Evolutionary conservation across 37 sponge, comb jelly and placozoan species (phyloP), one percentile per base, ranked within the genome.

Genomic region (Ephydatia muelleri): DNA sequence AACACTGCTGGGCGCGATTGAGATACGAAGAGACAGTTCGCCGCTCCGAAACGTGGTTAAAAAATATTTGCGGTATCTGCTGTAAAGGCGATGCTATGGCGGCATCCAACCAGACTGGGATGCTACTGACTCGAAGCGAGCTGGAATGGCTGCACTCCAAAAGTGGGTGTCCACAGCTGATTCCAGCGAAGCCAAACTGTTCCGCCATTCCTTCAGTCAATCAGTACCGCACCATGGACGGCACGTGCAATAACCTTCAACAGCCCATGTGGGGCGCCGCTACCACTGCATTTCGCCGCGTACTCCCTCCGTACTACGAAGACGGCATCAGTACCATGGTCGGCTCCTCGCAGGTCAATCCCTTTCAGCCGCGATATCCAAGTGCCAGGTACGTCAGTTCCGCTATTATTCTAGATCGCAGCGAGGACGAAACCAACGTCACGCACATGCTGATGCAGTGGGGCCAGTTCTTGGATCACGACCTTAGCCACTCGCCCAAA

Each of bases 381-480:
- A 78, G 77, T 34, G 66, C 88, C n/a, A 31, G 92, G 67, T 40
- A 79, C 29, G 88, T 91, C 75, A 84, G 75, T 33, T 38, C 64
- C 5, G 23, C 37, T 33, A 23, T 91, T 14, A 9, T 91, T 13
- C 43, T 13, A 64, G 67, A 83, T 35, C 30, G 64, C 4, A 26
- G 28, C 25, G 33, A n/a, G 30, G 77, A 82, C 49, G 77, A 75
- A 23, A 16, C 16, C 5, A 35, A 22, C 25, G 32, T 81, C 79
- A 85, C 89, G 38, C 86, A 85, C 76, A 88, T 94, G 86, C 68
- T 94, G 32, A 94, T 94, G 95, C 92, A 88, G 36, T 94, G 92
- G 92, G 92, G 86, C 5, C 95, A 94, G 83, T 94, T 88, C 32
- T 77, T 94, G 22, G 92, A 91, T 38, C 92, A 91, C 75, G 95